phyloP scores from a whole-genome alignment of 1,140 invertebrate species.

The Drosophila grimshawi region DNA sequence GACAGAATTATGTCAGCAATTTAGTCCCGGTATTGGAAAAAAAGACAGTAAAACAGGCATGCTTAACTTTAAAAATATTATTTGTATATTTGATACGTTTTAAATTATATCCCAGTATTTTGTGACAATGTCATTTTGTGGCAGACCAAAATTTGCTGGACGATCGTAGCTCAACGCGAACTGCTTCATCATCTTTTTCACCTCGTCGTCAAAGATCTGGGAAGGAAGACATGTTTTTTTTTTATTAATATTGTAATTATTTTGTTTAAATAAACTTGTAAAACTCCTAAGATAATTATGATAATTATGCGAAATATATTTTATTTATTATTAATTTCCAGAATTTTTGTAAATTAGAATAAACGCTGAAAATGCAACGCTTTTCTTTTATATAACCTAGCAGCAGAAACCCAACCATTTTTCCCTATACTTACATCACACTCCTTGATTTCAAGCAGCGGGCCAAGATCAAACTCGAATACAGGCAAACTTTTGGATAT shows the following conservation, averaged over 20 bases:
- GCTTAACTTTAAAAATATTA: neutral
- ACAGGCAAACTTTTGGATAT: constrained; percentile 88
- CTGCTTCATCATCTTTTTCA: constrained; percentile 87
- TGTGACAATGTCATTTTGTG: constrained; percentile 53
- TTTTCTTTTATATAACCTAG: neutral
- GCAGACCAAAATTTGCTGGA: constrained; percentile 76
- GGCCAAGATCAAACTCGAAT: constrained; percentile 88
- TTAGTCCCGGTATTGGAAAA: constrained; percentile 26
- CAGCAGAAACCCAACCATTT: no score
- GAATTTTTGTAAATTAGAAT: constrained; percentile 39
- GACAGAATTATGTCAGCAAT: constrained; percentile 39
- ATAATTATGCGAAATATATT: neutral
- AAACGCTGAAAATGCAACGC: neutral
- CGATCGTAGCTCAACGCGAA: constrained; percentile 88
- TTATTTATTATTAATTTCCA: neutral
- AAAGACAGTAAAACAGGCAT: neutral
- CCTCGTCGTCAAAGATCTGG: constrained; percentile 87
- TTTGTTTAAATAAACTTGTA: no score
- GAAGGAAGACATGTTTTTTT: constrained; percentile 15
- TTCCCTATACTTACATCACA: constrained; percentile 85
- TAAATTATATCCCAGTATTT: constrained; percentile 64
- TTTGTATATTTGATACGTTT: constrained; percentile 11
- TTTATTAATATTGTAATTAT: no score
- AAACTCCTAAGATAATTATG: no score
- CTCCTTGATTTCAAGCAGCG: constrained; percentile 87